Percentiles rank a stretch among this genome's conserved stretches.
These are phyloP conservation scores for Mystacornis crossleyi DNA, from an alignment of 2,113 vertebrate genomes.

Conservation along the genomic window DNA sequence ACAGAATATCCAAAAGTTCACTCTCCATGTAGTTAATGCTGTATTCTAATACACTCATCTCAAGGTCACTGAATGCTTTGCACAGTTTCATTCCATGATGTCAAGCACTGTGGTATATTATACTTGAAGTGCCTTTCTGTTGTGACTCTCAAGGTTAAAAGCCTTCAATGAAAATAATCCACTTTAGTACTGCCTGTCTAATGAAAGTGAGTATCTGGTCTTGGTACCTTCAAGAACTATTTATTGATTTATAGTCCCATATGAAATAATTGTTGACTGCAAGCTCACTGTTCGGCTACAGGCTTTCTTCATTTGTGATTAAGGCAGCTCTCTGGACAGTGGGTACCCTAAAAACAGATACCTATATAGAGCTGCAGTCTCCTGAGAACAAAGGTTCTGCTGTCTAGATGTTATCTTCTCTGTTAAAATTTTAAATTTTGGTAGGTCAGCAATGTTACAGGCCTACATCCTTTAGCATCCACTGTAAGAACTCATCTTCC, in stretches of 20 bases:
- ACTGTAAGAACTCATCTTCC: neutral
- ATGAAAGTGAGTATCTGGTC: neutral
- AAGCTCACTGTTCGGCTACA: neutral
- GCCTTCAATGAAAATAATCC: neutral
- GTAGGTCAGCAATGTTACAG: neutral
- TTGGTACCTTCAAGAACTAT: neutral
- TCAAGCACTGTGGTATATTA: neutral
- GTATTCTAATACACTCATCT: neutral
- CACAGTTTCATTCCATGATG: rapidly evolving
- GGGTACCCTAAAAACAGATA: neutral
- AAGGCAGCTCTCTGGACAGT: neutral
- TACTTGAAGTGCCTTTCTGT: neutral
- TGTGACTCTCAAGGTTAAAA: neutral
- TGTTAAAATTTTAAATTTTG: neutral
- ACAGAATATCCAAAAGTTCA: neutral
- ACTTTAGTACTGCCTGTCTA: neutral
- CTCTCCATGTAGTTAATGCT: neutral
- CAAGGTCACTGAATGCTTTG: neutral
- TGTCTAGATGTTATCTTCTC: neutral
- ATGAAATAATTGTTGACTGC: neutral
- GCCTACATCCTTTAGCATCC: neutral
- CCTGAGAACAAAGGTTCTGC: neutral
- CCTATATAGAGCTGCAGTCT: neutral
- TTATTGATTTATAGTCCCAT: neutral
- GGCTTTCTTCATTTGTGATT: neutral